A percentile compares a stretch with the other conserved stretches of the same genome.
These are phyloP conservation scores for Phaetusa simplex DNA, from an alignment of 2,113 vertebrate species.

Conservation along the genomic window DNA sequence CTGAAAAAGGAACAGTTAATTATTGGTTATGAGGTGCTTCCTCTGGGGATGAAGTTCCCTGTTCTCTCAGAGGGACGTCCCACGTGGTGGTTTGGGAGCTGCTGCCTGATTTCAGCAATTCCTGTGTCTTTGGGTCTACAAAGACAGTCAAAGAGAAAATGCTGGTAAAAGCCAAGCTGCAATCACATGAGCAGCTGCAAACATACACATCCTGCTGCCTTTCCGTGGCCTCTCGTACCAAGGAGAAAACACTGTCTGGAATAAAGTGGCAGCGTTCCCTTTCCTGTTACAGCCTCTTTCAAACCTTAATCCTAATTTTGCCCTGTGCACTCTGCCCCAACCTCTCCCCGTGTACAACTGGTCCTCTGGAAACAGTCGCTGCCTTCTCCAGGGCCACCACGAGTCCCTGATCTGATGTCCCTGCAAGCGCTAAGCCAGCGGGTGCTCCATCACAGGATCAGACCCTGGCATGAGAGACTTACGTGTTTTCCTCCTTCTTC, in stretches of 20 bases:
- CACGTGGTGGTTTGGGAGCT: background rate
- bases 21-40: background rate
- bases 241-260: background rate
- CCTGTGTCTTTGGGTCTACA: background rate
- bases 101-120: background rate
- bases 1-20: background rate
- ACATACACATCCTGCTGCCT: background rate
- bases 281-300: background rate
- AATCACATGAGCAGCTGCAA: background rate
- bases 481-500: background rate
- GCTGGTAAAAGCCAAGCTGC: background rate
- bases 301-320: background rate
- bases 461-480: background rate
- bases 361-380: background rate
- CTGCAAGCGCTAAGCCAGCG: accelerated
- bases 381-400: background rate
- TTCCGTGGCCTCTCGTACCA: background rate
- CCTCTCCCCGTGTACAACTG: background rate
- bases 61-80: background rate
- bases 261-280: background rate
- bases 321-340: background rate
- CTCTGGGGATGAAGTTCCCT: background rate
- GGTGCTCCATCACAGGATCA: background rate
- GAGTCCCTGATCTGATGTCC: background rate
- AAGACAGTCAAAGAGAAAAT: background rate